Evolutionary conservation across 1,140 invertebrate species (phyloP), one percentile per base, ranked within the genome.

Genomic region (Acromyrmex charruanus): DNA sequence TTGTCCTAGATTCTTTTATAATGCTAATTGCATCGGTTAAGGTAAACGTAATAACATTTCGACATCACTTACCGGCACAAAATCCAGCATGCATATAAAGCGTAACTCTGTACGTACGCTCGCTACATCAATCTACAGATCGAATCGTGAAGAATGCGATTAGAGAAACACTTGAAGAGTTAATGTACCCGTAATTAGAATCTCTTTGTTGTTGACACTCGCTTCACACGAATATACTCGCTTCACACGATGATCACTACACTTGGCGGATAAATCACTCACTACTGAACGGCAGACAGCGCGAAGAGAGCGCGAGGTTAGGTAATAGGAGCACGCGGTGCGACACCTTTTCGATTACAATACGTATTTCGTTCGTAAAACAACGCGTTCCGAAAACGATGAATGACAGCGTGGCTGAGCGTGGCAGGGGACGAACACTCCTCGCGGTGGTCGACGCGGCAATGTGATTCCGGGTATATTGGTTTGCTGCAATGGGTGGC

Each of bases 371-470:
- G 39, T 12, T 18, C 31, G 35, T 55, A 18, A n/a, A 35, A 35
- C 18, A 31, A 44, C n/a, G 69, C 55, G 71, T 10, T 74, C 18
- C 7, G 16, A 49, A 28, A 44, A 58, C 31, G 79, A 81, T 61
- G 53, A 72, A 82, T 87, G 87, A 86, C 86, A 87, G 85, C 86
- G 89, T 90, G 69, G 69, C 82, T 82, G 55, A 87, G 84, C 86
- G 89, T 90, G 71, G 66, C 86, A 82, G 55, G 77, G 89, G 89
- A 91, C 88, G 82, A 92, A 89, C 92, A 81, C 89, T 91, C 90
- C 89, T 92, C 91, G 79, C 93, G 91, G 86, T 89, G 91, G 92
- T 90, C 91, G 93, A 90, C 93, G 91, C 93, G 92, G 92, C 91
- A 94, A 94, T 94, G 66, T 69, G 94, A 94, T 89, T 87, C 77